Percentiles rank a stretch among this genome's conserved stretches.
These are phyloP conservation scores for Prenolepis imparis DNA, from an alignment of 2,888 invertebrate species.

Conservation along the genomic window DNA sequence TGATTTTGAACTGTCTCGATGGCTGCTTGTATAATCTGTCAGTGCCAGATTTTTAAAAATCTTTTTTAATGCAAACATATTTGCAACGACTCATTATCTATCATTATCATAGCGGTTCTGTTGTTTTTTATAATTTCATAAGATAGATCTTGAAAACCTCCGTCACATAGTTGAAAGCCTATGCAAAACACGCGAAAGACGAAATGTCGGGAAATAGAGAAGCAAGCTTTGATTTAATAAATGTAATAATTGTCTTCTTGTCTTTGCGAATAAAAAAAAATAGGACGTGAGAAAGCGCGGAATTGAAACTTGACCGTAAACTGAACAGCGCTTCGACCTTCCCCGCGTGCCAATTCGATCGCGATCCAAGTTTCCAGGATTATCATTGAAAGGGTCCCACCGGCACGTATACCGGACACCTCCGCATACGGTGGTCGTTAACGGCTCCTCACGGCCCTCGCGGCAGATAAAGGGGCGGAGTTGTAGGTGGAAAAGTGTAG, in stretches of 20 bases:
- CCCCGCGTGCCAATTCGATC: conserved; percentile 17
- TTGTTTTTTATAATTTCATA: too few species aligned
- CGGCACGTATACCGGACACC: conserved; percentile 40
- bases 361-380: conserved; percentile 46
- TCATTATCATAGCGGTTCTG: not conserved
- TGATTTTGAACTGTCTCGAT: not conserved
- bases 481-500: conserved; percentile 70
- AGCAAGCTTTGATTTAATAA: conserved; percentile 1
- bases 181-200: not conserved
- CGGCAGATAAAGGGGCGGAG: conserved; percentile 62
- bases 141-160: too few species aligned
- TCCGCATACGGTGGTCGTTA: conserved; percentile 59
- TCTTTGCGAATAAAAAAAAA: not conserved
- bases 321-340: conserved; percentile 13
- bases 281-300: not conserved
- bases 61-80: not conserved
- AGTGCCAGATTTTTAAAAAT: not conserved
- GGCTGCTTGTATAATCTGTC: not conserved
- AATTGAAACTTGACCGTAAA: conserved; percentile 5
- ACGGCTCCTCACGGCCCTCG: conserved; percentile 53
- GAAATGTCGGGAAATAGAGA: not conserved
- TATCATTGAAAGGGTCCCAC: conserved; percentile 49
- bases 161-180: too few species aligned
- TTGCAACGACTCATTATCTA: not conserved
- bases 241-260: not conserved